Base-by-base conservation (phyloP, 2,797 vertebrate species). In the Oreochromis mossambicus region DNA sequence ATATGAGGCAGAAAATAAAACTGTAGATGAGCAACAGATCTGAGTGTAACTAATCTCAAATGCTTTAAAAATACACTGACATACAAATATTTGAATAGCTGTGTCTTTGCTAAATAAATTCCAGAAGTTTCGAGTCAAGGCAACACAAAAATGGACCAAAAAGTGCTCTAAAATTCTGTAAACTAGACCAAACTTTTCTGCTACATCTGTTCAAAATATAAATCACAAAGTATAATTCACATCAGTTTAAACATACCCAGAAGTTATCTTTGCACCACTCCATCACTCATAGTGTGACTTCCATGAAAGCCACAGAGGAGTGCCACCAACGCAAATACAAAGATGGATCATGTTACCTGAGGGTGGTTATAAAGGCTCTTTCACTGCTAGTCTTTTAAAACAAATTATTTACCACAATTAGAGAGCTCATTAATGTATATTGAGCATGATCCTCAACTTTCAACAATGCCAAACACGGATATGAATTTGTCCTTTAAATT, bases 281-380 rank as follows among this genome's bases (percentile, higher is more conserved):
- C 24, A 29, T 56, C 54, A 29, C 54, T 56, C 7, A 83, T 81
- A 79, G 80, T 79, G 81, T 29, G 21, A 61, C 91, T 80, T 86
- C 76, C 84, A 80, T 89, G 58, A 77, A 55, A 82, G 85, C 89
- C 81, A 78, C 86, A 66, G 89, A 92, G 89, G 89, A 84, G 91
- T 93, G 88, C 84, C 86, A 89, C 82, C 83, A 89, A 94, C 81
- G 86, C 91, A 91, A 93, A 92, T 29, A 81, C 87, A 95, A 94
- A 94, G 90, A 90, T 50, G 85, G 89, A 83, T 95, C 87, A 61
- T 48, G 86, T 92, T 93, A 91, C 88, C 78, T 83, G 36, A 86
- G 81, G 82, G 17, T 68, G 55, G 73, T 43, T 55, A 51, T 50
- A 56, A 78, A 73, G 78, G 83, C 43, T 63, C 41, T 38, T 36